Base-by-base conservation (phyloP, 2,797 vertebrate genomes). In the Valencia hispanica region DNA sequence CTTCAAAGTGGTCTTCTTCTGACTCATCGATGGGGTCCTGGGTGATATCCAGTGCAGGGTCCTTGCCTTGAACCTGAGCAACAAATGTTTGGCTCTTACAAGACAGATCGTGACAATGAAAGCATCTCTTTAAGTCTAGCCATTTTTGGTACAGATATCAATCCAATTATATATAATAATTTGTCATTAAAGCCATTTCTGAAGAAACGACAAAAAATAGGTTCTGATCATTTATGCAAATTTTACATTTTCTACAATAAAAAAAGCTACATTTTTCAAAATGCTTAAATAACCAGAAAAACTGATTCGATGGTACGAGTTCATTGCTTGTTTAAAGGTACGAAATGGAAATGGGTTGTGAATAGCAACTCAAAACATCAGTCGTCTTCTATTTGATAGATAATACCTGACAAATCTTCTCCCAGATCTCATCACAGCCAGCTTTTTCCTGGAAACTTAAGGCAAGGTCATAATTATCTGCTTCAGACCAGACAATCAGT, bases 401-500 rank as follows among this genome's bases (percentile, higher is more conserved):
- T 17, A 72, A 87, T 96, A 99, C 98, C 97, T 99, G 97, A 91
- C 98, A 99, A 87, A 99, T 99, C 94, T 98, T 99, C 90, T 99
- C 98, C 98, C 98, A 99, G 88, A 99, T 99, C 90, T 99, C 98
- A 96, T 99, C 98, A 83, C 98, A 99, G 81, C 98, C 98, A 80
- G 97, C 98, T 90, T 99, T 99, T 91, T 99, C 98, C 93, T 99
- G 98, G 92, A 99, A 99, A 94, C 98, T 99, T 84, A 99, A 94
- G 79, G 98, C 98, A 94, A 99, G 94, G 89, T 99, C 98, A 93
- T 98, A 99, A 92, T 99, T 99, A 89, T 99, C 98, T 78, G 98
- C 98, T 96, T 99, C 98, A 68, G 98, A 99, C 98, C 98, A 99
- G 89, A 99, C 98, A 93, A 99, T 99, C 90, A 99, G 93, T 5